Evolutionary conservation across 2,113 vertebrate genomes (phyloP).

Genomic region (Panthera uncia): DNA sequence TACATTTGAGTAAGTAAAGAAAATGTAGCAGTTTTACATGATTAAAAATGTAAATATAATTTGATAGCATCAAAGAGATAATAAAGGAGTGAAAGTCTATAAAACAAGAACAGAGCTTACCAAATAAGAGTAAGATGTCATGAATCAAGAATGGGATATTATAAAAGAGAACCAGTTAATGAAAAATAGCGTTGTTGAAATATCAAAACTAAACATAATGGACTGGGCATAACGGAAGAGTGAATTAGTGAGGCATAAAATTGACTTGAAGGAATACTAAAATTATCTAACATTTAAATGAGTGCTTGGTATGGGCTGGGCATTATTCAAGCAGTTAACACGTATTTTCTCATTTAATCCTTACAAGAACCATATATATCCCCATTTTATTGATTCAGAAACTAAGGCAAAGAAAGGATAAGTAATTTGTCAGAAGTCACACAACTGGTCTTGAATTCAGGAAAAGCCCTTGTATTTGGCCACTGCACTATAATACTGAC

Average conservation of each 20-base stretch:
- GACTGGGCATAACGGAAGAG: neutral
- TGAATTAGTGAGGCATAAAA: conserved; percentile 27
- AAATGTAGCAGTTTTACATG: neutral
- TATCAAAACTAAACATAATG: neutral
- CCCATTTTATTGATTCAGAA: conserved; percentile 3
- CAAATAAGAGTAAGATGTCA: neutral
- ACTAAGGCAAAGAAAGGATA: neutral
- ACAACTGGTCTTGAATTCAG: neutral
- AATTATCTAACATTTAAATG: neutral
- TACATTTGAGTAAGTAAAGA: neutral
- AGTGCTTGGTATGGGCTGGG: neutral
- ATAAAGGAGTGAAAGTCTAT: neutral
- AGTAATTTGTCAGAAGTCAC: conserved; percentile 24
- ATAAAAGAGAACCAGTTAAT: conserved; percentile 7
- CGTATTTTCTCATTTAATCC: neutral
- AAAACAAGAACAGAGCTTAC: neutral
- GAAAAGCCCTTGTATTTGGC: neutral
- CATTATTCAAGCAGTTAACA: conserved; percentile 30
- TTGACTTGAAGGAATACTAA: neutral
- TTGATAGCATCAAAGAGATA: conserved; percentile 1
- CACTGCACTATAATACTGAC: neutral
- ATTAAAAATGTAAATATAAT: conserved; percentile 8
- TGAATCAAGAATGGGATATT: neutral
- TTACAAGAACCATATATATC: neutral
- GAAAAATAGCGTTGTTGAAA: conserved; percentile 24